Percentiles rank a stretch among this genome's conserved stretches.
These are phyloP conservation scores for Antheraea mylitta DNA, from an alignment of 1,140 invertebrate species.

Conservation along the genomic window DNA sequence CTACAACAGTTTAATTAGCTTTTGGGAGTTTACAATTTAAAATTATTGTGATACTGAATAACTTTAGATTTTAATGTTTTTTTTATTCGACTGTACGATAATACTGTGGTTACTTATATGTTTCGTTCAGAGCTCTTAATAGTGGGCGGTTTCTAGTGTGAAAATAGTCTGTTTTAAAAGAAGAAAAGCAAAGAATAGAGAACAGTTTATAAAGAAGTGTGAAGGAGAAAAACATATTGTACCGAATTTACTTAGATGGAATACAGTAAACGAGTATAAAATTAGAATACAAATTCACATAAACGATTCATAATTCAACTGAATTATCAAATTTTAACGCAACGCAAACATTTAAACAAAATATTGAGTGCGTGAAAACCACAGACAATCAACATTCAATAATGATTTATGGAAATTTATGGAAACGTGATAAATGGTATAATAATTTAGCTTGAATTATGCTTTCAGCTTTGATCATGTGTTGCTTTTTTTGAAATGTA, in stretches of 20 bases:
- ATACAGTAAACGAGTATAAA: background rate
- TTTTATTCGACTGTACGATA: too few relatives aligned
- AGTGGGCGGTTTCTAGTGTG: too few relatives aligned
- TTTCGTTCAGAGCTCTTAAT: too few relatives aligned
- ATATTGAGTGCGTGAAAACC: background rate
- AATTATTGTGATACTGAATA: too few relatives aligned
- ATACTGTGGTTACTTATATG: too few relatives aligned
- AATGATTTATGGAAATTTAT: conserved; percentile 13
- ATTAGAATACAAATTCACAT: background rate
- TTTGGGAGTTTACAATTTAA: too few relatives aligned
- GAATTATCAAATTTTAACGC: background rate
- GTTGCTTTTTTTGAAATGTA: background rate
- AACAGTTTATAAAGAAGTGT: too few relatives aligned
- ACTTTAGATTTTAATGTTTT: too few relatives aligned
- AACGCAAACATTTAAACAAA: background rate
- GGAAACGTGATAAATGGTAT: background rate
- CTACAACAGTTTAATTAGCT: too few relatives aligned
- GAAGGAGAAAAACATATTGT: too few relatives aligned
- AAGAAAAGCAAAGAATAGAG: too few relatives aligned
- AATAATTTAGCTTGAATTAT: background rate
- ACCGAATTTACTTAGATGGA: background rate
- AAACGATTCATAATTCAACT: background rate
- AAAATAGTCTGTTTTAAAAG: too few relatives aligned
- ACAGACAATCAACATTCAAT: conserved; percentile 9
- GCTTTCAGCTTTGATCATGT: background rate